These are phyloP conservation scores for Oligia strigilis DNA, from an alignment of 2,888 invertebrate species.

Conservation along the genomic window DNA sequence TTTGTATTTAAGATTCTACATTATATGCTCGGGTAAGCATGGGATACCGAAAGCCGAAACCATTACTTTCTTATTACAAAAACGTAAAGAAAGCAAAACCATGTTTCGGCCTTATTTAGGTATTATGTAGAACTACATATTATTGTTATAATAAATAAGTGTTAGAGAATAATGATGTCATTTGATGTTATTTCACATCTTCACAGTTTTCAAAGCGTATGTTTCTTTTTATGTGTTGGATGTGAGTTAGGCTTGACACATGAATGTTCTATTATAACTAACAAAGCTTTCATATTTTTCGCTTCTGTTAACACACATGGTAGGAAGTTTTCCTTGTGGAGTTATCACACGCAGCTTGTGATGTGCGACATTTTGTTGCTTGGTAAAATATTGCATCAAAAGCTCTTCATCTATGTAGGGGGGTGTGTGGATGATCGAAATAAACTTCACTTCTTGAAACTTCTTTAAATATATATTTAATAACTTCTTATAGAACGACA, in stretches of 20 bases:
- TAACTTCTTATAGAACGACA: too few species aligned
- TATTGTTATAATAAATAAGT: not conserved
- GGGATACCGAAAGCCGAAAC: slow-evolving; percentile 23
- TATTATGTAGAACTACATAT: slow-evolving; percentile 2
- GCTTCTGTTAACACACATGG: slow-evolving; percentile 30
- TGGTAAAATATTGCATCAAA: not conserved
- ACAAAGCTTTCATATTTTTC: slow-evolving; percentile 37
- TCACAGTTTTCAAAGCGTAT: slow-evolving; percentile 38
- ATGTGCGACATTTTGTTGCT: not conserved
- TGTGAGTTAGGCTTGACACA: slow-evolving; percentile 48
- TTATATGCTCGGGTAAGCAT: not conserved
- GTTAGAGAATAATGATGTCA: slow-evolving; percentile 39
- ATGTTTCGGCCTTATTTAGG: slow-evolving; percentile 15
- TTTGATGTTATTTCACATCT: slow-evolving; percentile 45
- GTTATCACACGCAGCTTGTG: slow-evolving; percentile 5
- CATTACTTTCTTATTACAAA: not conserved
- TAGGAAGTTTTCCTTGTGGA: slow-evolving; percentile 29
- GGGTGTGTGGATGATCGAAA: too few species aligned
- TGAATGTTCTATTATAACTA: slow-evolving; percentile 29
- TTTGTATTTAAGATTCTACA: not conserved
- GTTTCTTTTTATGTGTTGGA: slow-evolving; percentile 24
- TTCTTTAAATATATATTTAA: too few species aligned
- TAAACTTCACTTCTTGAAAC: too few species aligned
- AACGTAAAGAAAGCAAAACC: not conserved
- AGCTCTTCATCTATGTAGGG: not conserved